Percentiles rank a stretch among this genome's conserved stretches.
Conservation (phyloP, 2,797 vertebrate species). For the Uromys caudimaculatus region DNA sequence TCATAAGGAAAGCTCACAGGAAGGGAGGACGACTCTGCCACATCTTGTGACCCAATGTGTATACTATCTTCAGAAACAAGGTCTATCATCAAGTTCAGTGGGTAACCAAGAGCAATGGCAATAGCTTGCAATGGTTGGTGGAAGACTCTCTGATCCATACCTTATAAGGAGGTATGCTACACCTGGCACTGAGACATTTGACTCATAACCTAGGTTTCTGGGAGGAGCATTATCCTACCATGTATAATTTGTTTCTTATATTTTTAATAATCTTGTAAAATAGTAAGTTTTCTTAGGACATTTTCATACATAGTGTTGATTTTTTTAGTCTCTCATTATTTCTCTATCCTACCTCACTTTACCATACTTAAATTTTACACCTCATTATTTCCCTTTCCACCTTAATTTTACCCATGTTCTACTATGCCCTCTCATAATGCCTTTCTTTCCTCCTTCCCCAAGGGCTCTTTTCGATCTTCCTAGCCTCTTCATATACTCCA, state of each 20-base stretch:
- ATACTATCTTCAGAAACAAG: neutral
- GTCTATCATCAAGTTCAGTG: neutral
- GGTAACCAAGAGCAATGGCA: neutral
- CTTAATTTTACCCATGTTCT: neutral
- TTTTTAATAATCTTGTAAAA: neutral
- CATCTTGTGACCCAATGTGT: neutral
- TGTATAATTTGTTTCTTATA: neutral
- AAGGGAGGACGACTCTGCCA: neutral
- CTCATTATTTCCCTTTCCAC: neutral
- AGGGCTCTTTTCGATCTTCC: neutral
- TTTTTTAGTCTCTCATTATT: neutral
- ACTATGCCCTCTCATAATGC: neutral
- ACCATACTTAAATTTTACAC: neutral
- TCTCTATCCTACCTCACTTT: neutral
- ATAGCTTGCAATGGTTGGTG: neutral
- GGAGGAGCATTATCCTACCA: neutral
- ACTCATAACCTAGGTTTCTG: neutral
- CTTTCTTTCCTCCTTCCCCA: neutral
- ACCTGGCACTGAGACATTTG: neutral
- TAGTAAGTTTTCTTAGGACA: neutral
- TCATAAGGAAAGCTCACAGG: neutral
- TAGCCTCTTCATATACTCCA: neutral
- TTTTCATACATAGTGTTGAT: neutral
- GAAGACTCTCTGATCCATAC: neutral
- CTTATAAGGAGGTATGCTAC: neutral